Evolutionary conservation across 2,113 vertebrate species (phyloP), one percentile per base, ranked within the genome.

Genomic region (Noturus placidus): DNA sequence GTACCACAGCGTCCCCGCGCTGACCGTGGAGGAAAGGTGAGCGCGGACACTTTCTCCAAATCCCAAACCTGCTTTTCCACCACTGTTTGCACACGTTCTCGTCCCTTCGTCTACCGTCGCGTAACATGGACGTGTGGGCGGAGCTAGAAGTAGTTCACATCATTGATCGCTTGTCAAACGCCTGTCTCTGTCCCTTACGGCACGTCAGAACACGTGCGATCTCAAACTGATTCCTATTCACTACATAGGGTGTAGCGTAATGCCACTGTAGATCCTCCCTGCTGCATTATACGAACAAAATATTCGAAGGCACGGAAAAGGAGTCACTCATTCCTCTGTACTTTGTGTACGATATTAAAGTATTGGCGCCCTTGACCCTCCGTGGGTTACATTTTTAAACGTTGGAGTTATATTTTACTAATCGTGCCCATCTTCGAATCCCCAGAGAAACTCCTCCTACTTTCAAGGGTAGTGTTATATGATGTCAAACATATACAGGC

Each of bases 1-100:
- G 97, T 96, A 98, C 14, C 90, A 90, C 87, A 93, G 94, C 2
- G 96, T 97, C 0, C 95, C 93, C 11, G 91, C 93, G 0, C 93
- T 98, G 17, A 95, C 90, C 0, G 96, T 97, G 89, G 94, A 95
- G 50, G 94, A 97, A 59, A 97, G 97, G 97, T 97, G 87, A 89
- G 88, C 14, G 7, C 57, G 42, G 17, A 33, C 52, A 13, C 27
- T 10, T 20, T 10, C 35, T 42, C 13, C 1, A 3, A 13, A 4
- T 50, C 2, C 5, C 42, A 7, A 27, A 22, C 17, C 15, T 27
- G 8, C 72, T 46, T 46, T 42, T 15, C 20, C 38, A 65, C 17
- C 4, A 1, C 74, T 30, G 76, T 33, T 5, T 7, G 42, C 72
- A 54, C 74, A 14, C 14, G 27, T 46, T 5, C 63, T 14, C 3